These are phyloP conservation scores for Heliangelus exortis DNA, from an alignment of 2,797 vertebrate genomes.

Conservation along the genomic window DNA sequence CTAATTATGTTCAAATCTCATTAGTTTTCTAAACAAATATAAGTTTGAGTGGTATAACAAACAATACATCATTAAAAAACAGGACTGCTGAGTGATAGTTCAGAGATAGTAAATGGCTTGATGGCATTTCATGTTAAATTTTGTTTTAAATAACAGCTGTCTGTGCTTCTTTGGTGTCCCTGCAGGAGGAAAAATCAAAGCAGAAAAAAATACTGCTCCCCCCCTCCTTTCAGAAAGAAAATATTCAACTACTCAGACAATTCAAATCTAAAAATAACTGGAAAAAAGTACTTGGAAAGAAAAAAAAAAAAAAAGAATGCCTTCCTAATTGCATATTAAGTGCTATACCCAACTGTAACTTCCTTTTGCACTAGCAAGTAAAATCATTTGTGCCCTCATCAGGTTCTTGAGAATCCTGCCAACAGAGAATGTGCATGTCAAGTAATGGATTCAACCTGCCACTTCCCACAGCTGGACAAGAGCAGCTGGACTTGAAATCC, in stretches of 20 bases:
- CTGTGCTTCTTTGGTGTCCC: background rate
- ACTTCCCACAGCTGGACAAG: slow-evolving; percentile 29
- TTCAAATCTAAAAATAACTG: slow-evolving; percentile 55
- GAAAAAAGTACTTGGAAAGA: background rate
- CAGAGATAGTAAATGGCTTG: background rate
- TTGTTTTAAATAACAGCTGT: slow-evolving; percentile 44
- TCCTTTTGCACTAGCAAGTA: slow-evolving; percentile 27
- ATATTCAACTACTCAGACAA: slow-evolving; percentile 30
- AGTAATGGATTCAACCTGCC: slow-evolving; percentile 56
- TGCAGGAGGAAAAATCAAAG: slow-evolving; percentile 52
- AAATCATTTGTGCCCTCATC: slow-evolving; percentile 37
- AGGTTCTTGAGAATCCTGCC: slow-evolving; percentile 22
- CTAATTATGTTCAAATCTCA: background rate
- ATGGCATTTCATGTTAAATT: slow-evolving; percentile 21
- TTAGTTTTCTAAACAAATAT: background rate
- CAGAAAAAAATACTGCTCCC: background rate
- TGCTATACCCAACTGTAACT: slow-evolving; percentile 23
- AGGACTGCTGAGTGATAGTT: background rate
- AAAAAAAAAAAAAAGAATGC: slow-evolving; percentile 13
- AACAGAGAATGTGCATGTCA: background rate
- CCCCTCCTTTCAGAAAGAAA: slow-evolving; percentile 2
- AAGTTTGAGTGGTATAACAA: background rate
- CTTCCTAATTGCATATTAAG: slow-evolving; percentile 57
- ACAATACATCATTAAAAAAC: background rate
- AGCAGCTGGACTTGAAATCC: slow-evolving; percentile 60